phyloP scores from a whole-genome alignment of 2,797 vertebrate genomes.

The Hybognathus amarus region DNA sequence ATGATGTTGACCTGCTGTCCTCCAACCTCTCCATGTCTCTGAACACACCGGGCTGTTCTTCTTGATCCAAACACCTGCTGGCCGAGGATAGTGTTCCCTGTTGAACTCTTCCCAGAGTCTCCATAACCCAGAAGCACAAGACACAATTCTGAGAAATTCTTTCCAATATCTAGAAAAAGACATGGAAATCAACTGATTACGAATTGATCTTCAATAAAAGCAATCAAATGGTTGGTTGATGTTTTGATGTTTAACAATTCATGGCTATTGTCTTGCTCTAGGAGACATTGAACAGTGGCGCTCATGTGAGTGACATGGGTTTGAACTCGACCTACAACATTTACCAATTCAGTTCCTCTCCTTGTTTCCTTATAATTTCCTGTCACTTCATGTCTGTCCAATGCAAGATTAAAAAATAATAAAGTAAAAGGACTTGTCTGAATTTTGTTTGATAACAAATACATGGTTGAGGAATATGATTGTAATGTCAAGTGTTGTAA shows the following conservation, averaged over 20 bases:
- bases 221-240: background rate
- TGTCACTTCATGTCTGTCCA: background rate
- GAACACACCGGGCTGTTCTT: slow-evolving; percentile 50
- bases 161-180: slow-evolving; percentile 46
- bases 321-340: background rate
- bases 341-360: background rate
- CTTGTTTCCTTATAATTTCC: background rate
- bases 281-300: background rate
- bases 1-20: slow-evolving; percentile 50
- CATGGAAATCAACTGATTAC: background rate
- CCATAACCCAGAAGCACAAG: slow-evolving; percentile 57
- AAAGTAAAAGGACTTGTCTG: background rate
- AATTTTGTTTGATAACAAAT: background rate
- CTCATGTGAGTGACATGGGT: background rate
- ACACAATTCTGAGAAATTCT: slow-evolving; percentile 34
- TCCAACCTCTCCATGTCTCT: slow-evolving; percentile 37
- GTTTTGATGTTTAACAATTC: background rate
- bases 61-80: slow-evolving; percentile 41
- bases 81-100: slow-evolving; percentile 50
- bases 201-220: background rate
- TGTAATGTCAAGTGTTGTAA: background rate
- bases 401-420: background rate
- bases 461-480: background rate
- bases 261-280: background rate
- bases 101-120: slow-evolving; percentile 58